A percentile compares a stretch with the other conserved stretches of the same genome.
Evolutionary conservation across 2,113 vertebrate genomes (phyloP).

Genomic region (Anser brachyrhynchus): DNA sequence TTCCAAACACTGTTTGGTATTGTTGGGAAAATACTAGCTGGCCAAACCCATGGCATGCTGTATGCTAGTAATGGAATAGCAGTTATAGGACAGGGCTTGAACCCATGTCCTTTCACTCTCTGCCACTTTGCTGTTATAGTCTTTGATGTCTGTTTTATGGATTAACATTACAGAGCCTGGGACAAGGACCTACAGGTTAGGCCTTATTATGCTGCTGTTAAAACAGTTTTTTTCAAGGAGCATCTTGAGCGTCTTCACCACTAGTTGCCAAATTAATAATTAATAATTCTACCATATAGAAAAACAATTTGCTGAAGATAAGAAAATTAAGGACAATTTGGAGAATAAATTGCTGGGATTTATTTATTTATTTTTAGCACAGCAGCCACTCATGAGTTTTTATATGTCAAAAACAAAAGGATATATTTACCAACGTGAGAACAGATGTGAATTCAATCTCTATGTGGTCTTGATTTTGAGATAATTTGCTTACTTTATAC

Average conservation of each 20-base stretch:
- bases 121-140: neutral
- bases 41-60: neutral
- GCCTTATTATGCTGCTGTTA: neutral
- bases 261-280: neutral
- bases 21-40: neutral
- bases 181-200: neutral
- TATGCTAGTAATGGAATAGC: neutral
- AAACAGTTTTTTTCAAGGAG: neutral
- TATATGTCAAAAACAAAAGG: neutral
- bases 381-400: neutral
- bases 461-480: neutral
- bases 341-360: neutral
- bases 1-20: neutral
- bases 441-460: neutral
- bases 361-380: neutral
- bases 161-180: neutral
- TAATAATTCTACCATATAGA: neutral
- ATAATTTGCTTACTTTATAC: neutral
- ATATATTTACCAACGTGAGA: neutral
- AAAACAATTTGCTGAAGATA: neutral
- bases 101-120: neutral
- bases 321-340: neutral
- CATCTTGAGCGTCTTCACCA: fast-evolving
- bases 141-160: neutral
- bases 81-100: neutral